phyloP scores from a whole-genome alignment of 1,140 invertebrate species.

The Andrena cerasifolii region DNA sequence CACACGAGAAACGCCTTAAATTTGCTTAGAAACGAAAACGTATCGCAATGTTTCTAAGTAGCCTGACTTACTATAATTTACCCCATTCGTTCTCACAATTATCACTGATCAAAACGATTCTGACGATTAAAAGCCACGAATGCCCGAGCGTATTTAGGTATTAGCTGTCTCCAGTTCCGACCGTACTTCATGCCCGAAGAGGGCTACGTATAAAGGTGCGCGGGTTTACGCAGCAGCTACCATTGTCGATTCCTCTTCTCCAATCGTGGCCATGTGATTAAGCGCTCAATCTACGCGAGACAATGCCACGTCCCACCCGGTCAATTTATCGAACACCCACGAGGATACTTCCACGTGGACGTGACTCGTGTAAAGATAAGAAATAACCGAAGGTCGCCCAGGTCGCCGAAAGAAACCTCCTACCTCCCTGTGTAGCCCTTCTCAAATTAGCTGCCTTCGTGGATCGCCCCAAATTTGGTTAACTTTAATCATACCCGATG shows the following conservation, averaged over 20 bases:
- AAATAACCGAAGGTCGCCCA: constrained; percentile 54
- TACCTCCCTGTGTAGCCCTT: not conserved
- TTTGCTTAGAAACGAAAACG: too few species aligned
- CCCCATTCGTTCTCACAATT: too few species aligned
- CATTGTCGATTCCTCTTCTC: constrained; percentile 59
- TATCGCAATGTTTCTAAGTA: too few species aligned
- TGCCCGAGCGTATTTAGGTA: too few species aligned
- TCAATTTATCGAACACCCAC: constrained; percentile 80
- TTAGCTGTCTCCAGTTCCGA: not conserved
- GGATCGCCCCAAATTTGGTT: constrained; percentile 52
- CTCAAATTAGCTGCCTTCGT: not conserved
- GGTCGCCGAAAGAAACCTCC: constrained; percentile 33
- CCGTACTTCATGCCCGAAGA: not conserved
- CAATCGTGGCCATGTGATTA: constrained; percentile 73
- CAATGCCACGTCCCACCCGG: constrained; percentile 76
- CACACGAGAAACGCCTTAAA: too few species aligned
- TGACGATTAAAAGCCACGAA: too few species aligned
- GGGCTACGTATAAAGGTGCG: constrained; percentile 18
- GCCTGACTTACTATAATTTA: too few species aligned
- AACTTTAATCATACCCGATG: not conserved
- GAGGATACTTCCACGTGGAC: constrained; percentile 53
- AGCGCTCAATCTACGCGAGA: constrained; percentile 76
- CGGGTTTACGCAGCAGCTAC: constrained; percentile 27
- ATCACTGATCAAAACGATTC: too few species aligned
- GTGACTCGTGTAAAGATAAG: constrained; percentile 61